Evolutionary conservation across 2,113 vertebrate species (phyloP), one percentile per base, ranked within the genome.

Genomic region (Pachyramphus minor): DNA sequence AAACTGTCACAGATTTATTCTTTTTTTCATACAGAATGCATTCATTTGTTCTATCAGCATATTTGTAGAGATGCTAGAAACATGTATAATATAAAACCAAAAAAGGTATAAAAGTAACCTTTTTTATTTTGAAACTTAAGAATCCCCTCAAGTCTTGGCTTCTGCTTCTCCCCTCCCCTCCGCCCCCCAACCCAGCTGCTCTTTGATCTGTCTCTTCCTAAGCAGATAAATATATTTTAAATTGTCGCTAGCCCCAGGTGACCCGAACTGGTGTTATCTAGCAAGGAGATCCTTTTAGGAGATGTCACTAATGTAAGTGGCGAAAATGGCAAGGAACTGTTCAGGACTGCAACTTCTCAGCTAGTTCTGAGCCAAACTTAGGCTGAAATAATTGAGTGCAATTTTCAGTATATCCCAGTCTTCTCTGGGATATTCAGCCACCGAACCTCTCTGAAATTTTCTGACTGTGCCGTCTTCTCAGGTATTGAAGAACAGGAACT

Each of bases 151-250:
- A 90, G 55, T 93, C 73, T 86, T 88, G 39, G 8, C 55, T 95
- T 45, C 55, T 78, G 49, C 39, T 78, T 92, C 55, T n/a, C 33
- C 39, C 14, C 7, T 12, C 30, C 19, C 8, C 21, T 8, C 41
- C 42, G 15, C 8, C 13, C 31, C 16, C 7, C 21, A 80, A 59
- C 35, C 50, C 60, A 90, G 42, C 27, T 94, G 28, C 55, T 90
- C 68, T 92, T 96, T 90, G 81, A 93, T 90, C 85, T 93, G 17
- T 78, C 30, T 92, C 37, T 74, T 93, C 73, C 75, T 93, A 91
- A 94, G 85, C 74, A 75, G 90, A 90, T 90, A 94, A 97, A 96
- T 96, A 92, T 90, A 92, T 96, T 93, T 94, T 88, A 93, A 96
- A 96, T 93, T 95, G 80, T 86, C 94, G 44, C 90, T 93, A 88